A percentile compares a stretch with the other conserved stretches of the same genome.
Evolutionary conservation across 2,888 invertebrate species (phyloP).

Genomic region (Metacarcinus magister): DNA sequence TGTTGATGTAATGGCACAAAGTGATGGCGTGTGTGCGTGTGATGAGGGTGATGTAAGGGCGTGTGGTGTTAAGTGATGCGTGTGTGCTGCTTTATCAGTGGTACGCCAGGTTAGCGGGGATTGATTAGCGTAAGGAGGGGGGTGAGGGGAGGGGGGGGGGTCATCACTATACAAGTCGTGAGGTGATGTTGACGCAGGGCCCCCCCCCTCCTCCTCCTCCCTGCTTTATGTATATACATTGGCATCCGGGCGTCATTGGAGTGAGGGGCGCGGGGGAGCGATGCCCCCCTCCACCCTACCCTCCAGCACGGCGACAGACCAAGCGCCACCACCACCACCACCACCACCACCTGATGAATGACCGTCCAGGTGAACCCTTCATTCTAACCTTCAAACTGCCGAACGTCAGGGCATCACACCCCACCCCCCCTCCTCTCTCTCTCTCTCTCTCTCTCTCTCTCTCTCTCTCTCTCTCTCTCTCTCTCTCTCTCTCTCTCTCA

Average conservation of each 20-base stretch:
- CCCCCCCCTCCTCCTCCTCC: background rate
- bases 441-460: background rate
- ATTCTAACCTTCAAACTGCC: background rate
- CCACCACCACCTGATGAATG: background rate
- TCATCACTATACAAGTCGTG: background rate
- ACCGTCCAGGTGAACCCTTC: background rate
- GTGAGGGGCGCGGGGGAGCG: background rate
- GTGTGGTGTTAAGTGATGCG: slow-evolving; percentile 37
- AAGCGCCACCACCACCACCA: background rate
- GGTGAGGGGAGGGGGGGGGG: background rate
- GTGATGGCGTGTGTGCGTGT: slow-evolving; percentile 7
- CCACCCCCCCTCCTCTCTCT: background rate
- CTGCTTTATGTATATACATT: background rate
- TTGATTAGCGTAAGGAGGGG: slow-evolving; percentile 37
- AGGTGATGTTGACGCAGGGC: background rate
- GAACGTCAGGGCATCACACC: background rate
- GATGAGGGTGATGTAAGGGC: slow-evolving; percentile 6
- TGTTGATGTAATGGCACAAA: background rate
- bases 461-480: background rate
- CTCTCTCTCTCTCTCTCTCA: slow-evolving; percentile 41
- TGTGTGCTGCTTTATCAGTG: slow-evolving; percentile 11
- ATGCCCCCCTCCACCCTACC: background rate
- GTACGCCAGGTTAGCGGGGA: background rate
- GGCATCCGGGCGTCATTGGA: background rate
- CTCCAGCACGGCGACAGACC: background rate